Conservation (phyloP, 2,113 vertebrate genomes). For the Nymphicus hollandicus region DNA sequence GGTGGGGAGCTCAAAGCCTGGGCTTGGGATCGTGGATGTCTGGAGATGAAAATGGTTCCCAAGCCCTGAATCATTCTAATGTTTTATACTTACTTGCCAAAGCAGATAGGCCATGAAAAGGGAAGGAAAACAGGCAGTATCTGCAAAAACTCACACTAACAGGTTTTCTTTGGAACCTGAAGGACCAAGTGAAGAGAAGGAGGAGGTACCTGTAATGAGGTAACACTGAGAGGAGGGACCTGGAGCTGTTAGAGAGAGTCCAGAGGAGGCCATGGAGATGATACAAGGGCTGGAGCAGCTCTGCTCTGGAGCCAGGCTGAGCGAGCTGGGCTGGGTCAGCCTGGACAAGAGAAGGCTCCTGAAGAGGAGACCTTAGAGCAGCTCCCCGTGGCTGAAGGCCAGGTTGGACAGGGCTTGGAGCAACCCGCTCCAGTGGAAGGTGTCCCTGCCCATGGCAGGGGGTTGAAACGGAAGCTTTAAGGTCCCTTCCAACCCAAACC, state of each 20-base stretch:
- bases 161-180: neutral
- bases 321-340: neutral
- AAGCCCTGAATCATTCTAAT: neutral
- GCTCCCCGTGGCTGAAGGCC: neutral
- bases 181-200: neutral
- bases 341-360: neutral
- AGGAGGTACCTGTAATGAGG: neutral
- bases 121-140: neutral
- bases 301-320: neutral
- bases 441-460: neutral
- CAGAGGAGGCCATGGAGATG: neutral
- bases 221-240: neutral
- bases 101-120: neutral
- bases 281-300: neutral
- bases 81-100: neutral
- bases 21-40: rapidly evolving
- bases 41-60: neutral
- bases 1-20: neutral
- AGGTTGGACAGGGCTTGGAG: neutral
- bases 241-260: neutral
- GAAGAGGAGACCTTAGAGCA: neutral
- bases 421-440: neutral
- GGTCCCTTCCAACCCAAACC: neutral
- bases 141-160: neutral
- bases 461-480: neutral